A percentile compares a stretch with the other conserved stretches of the same genome.
Evolutionary conservation across 1,140 invertebrate species (phyloP).

Genomic region (Ephestia elutella): DNA sequence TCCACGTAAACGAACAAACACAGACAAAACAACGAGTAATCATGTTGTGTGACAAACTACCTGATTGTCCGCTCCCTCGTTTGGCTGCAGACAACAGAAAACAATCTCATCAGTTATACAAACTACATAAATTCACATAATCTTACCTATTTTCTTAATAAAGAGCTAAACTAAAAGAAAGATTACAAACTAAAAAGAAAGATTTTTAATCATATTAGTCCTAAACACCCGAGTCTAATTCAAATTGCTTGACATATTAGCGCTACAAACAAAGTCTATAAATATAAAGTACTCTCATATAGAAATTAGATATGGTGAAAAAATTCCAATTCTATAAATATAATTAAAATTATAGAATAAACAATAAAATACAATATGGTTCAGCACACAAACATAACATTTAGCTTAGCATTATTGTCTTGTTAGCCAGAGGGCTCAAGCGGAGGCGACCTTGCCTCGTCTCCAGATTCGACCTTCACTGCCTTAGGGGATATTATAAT

Average conservation of each 20-base stretch:
- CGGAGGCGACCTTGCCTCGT: background rate
- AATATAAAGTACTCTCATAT: too few relatives aligned
- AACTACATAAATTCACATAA: conserved; percentile 11
- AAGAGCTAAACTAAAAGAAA: too few relatives aligned
- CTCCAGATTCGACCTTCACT: background rate
- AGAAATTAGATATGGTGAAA: too few relatives aligned
- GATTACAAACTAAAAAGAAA: too few relatives aligned
- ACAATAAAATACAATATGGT: background rate
- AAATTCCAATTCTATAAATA: too few relatives aligned
- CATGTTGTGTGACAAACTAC: conserved; percentile 29
- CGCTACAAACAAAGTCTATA: too few relatives aligned
- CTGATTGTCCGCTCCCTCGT: conserved; percentile 65
- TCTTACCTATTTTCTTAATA: too few relatives aligned
- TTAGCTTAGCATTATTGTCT: background rate
- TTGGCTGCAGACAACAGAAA: conserved; percentile 61
- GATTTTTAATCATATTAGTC: too few relatives aligned
- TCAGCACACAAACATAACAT: background rate
- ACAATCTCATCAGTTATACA: conserved; percentile 23
- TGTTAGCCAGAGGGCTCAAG: background rate
- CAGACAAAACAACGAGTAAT: conserved; percentile 14
- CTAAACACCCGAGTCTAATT: too few relatives aligned
- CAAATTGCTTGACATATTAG: too few relatives aligned
- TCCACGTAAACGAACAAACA: conserved; percentile 8
- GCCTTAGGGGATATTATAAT: background rate
- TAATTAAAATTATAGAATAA: too few relatives aligned